A percentile compares a stretch with the other conserved stretches of the same genome.
phyloP scores from a whole-genome alignment of 64 coral and sea anemone genomes.

The Montipora efflorescens region DNA sequence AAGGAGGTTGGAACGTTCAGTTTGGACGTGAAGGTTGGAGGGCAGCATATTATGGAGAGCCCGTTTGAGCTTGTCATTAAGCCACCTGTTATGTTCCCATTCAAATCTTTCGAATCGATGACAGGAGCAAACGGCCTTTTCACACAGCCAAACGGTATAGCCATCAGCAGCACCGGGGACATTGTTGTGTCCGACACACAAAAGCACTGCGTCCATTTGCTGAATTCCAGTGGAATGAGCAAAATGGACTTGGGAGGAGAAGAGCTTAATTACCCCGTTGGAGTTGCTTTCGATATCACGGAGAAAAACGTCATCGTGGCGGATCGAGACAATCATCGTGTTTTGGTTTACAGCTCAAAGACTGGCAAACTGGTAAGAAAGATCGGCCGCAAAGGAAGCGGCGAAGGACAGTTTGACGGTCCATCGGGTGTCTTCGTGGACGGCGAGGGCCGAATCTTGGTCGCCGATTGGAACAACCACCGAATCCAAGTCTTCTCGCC shows the following conservation, averaged over 20 bases:
- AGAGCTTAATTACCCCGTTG: constrained; percentile 84
- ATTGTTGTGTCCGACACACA: constrained; percentile 87
- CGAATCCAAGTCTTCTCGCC: constrained; percentile 85
- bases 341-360: constrained; percentile 83
- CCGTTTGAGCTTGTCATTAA: constrained; percentile 80
- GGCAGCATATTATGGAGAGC: constrained; percentile 76
- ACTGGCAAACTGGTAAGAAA: constrained; percentile 76
- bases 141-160: constrained; percentile 86
- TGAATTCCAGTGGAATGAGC: constrained; percentile 68
- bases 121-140: constrained; percentile 71
- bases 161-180: constrained; percentile 67
- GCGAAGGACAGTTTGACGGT: constrained; percentile 86
- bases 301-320: constrained; percentile 78
- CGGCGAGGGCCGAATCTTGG: constrained; percentile 70
- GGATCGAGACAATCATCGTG: constrained; percentile 89
- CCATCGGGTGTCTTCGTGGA: constrained; percentile 86
- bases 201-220: constrained; percentile 84
- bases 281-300: constrained; percentile 84
- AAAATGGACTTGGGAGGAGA: constrained; percentile 84
- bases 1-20: constrained; percentile 66
- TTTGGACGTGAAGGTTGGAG: constrained; percentile 77
- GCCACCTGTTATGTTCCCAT: constrained; percentile 73
- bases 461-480: constrained; percentile 94
- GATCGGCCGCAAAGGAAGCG: constrained; percentile 75
- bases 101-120: constrained; percentile 88